These are phyloP conservation scores for Myotis yumanensis DNA, from an alignment of 2,113 vertebrate genomes.

Conservation along the genomic window DNA sequence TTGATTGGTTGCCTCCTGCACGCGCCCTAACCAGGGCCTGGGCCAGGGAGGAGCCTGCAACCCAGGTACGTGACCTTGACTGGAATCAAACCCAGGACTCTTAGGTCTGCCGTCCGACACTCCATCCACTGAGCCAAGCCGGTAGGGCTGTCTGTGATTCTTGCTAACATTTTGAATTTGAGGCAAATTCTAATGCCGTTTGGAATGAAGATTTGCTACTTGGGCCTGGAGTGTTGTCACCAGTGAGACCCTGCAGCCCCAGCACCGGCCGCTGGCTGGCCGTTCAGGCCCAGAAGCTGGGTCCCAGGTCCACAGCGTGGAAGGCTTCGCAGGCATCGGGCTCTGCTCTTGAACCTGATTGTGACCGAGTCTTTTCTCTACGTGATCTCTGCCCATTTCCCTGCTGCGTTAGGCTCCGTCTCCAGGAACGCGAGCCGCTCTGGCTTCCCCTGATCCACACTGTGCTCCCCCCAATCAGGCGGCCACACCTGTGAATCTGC, in stretches of 20 bases:
- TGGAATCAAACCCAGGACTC: too few species aligned
- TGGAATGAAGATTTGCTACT: not conserved
- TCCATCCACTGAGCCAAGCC: too few species aligned
- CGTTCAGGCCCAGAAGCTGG: fast-evolving
- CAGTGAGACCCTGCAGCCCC: not conserved
- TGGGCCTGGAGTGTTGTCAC: not conserved
- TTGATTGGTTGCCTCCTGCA: too few species aligned
- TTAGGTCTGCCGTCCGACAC: too few species aligned
- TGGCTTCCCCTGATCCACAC: too few species aligned
- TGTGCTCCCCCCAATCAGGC: not conserved
- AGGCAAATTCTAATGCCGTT: not conserved
- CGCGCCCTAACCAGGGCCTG: too few species aligned
- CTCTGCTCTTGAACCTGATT: not conserved
- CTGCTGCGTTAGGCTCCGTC: not conserved
- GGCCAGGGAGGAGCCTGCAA: too few species aligned
- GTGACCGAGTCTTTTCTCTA: not conserved
- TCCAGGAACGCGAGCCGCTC: not conserved
- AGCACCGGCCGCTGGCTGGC: not conserved
- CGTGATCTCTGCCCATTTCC: not conserved
- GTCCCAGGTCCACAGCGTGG: fast-evolving
- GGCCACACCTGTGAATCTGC: not conserved
- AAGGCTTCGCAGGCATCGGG: fast-evolving
- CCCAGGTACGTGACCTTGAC: too few species aligned
- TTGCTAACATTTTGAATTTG: not conserved
- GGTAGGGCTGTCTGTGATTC: not conserved